These are phyloP conservation scores for Poecilia wingei DNA, from an alignment of 2,797 vertebrate genomes.

Conservation along the genomic window DNA sequence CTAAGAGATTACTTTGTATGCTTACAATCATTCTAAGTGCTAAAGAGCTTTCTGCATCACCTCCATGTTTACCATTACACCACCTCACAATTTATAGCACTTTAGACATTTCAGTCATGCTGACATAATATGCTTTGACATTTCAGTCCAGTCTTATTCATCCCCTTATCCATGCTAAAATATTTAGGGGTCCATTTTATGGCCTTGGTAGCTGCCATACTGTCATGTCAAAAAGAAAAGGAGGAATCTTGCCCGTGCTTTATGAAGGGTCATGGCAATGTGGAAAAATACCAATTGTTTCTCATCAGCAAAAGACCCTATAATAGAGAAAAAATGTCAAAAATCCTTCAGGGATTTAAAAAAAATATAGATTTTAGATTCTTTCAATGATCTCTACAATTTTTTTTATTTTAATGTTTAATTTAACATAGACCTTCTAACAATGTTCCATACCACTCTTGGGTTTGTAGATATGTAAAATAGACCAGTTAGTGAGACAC, in stretches of 20 bases:
- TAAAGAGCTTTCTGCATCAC: slow-evolving; percentile 5
- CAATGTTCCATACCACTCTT: background rate
- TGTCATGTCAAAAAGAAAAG: background rate
- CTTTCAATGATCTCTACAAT: background rate
- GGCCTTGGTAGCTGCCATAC: background rate
- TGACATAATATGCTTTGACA: background rate
- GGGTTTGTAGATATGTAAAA: background rate
- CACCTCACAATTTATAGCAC: background rate
- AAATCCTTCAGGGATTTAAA: background rate
- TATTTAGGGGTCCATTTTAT: slow-evolving; percentile 3
- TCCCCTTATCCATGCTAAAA: background rate
- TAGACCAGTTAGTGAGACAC: background rate
- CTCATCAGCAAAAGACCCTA: background rate
- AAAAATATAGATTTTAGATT: background rate
- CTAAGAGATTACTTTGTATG: slow-evolving; percentile 13
- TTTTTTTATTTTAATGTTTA: background rate
- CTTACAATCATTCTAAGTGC: background rate
- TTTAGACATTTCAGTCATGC: background rate
- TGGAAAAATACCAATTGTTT: background rate
- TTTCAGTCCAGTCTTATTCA: background rate
- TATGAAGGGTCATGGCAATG: background rate
- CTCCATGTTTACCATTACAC: slow-evolving; percentile 11
- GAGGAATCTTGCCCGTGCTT: background rate
- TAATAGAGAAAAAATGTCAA: background rate
- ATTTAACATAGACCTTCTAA: background rate